Base-by-base conservation (phyloP, 2,888 invertebrate genomes). In the Melanargia galathea region DNA sequence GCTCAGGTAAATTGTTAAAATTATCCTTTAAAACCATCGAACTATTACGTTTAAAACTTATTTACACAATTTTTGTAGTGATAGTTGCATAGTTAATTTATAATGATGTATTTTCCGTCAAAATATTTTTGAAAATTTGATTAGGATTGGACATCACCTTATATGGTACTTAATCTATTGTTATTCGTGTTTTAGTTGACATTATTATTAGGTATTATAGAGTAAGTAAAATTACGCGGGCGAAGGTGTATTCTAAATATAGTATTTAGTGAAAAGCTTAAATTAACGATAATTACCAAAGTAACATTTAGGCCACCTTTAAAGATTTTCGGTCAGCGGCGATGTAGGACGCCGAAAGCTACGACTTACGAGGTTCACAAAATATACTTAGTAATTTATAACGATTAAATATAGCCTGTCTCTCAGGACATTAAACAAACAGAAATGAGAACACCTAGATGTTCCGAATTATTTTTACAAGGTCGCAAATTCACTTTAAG, bases 321-420 rank as follows among this genome's bases (percentile, higher is more conserved):
- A 13, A 33, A 51, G 30, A 48, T 48, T 48, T 48, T 61, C 46
- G 40, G 38, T 48, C 60, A 46, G n/a, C 35, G 33, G 33, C 33
- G 11, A 61, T 55, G 26, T 51, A 43, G 24, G 51, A 18, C 38
- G 48, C 24, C 54, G 54, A 38, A 33, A 30, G 30, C 49, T 43
- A 16, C 16, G 49, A 30, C 18, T 30, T 43, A 16, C 16, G 49
- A 48, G 48, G 22, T 26, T 30, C 1, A n/a, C n/a, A 26, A 30
- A 26, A 26, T 24, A 46, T 22, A 46, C n/a, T n/a, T n/a, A n/a
- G 24, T 26, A 49, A 52, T 33, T 52, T 35, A 20, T 35, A 52
- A 52, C 16, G 16, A 30, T 49, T 49, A 48, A 40, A 40, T 6
- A 4, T 4, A 45, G 20, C 45, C 18, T 20, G 10, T 20, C 18